Conservation (phyloP, 2,797 vertebrate species). For the Tympanoctomys barrerae region DNA sequence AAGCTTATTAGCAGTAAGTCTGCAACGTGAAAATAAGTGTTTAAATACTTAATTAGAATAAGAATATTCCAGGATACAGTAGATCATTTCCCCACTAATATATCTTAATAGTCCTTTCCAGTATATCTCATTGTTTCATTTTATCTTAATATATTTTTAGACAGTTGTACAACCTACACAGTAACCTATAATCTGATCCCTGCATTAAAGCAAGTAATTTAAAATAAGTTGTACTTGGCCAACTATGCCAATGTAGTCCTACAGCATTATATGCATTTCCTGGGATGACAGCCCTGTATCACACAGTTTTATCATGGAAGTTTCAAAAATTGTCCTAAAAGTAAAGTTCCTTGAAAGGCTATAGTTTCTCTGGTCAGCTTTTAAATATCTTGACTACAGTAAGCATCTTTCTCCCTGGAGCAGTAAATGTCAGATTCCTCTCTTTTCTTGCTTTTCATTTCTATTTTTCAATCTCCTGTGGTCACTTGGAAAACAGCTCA, state of each 20-base stretch:
- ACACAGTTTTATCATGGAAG: constrained; percentile 35
- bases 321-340: constrained; percentile 67
- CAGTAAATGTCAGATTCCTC: constrained; percentile 24
- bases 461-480: constrained; percentile 29
- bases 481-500: constrained; percentile 60
- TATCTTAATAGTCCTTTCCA: background rate
- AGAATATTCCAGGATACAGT: background rate
- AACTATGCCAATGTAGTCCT: background rate
- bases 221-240: constrained; percentile 38
- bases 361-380: constrained; percentile 35
- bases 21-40: constrained; percentile 25
- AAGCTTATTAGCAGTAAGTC: background rate
- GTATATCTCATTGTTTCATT: background rate
- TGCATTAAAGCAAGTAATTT: constrained; percentile 59
- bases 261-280: background rate
- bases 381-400: constrained; percentile 49
- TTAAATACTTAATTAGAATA: constrained; percentile 35
- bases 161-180: background rate
- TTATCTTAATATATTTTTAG: background rate
- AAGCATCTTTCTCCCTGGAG: constrained; percentile 50
- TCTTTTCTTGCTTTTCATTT: constrained; percentile 11
- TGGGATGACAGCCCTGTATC: background rate
- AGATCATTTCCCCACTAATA: background rate
- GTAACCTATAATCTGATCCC: background rate
- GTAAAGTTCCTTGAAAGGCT: constrained; percentile 51